These are phyloP conservation scores for Manduca sexta DNA, from an alignment of 1,140 invertebrate genomes.

Conservation along the genomic window DNA sequence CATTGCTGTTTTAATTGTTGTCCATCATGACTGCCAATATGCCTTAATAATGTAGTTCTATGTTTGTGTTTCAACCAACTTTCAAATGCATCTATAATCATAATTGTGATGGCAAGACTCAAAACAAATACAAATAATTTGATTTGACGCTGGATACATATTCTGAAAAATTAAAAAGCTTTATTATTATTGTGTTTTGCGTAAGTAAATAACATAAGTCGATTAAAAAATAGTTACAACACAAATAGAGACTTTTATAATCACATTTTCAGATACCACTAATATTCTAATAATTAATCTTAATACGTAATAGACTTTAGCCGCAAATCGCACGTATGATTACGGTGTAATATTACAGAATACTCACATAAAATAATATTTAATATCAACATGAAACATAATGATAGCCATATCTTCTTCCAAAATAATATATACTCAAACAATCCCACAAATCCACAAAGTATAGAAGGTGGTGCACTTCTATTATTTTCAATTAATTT, in stretches of 20 bases:
- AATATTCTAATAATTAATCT: no score
- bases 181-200: neutral
- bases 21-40: conserved; percentile 35
- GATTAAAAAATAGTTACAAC: no score
- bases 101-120: conserved; percentile 26
- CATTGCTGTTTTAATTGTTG: conserved; percentile 27
- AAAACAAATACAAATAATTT: conserved; percentile 46
- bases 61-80: conserved; percentile 63
- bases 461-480: conserved; percentile 23
- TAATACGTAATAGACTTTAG: no score
- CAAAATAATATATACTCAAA: conserved; percentile 61
- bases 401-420: conserved; percentile 58
- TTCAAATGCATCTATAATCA: conserved; percentile 53
- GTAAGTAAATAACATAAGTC: no score
- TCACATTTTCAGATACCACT: no score
- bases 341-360: no score
- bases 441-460: conserved; percentile 29
- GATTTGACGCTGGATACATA: conserved; percentile 40
- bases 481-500: conserved; percentile 19
- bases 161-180: conserved; percentile 41
- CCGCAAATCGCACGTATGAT: no score
- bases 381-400: conserved; percentile 45
- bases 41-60: conserved; percentile 52
- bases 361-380: conserved; percentile 56
- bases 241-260: no score